Evolutionary conservation across 2,113 vertebrate species (phyloP), one percentile per base, ranked within the genome.

Genomic region (Prietella phreatophila): DNA sequence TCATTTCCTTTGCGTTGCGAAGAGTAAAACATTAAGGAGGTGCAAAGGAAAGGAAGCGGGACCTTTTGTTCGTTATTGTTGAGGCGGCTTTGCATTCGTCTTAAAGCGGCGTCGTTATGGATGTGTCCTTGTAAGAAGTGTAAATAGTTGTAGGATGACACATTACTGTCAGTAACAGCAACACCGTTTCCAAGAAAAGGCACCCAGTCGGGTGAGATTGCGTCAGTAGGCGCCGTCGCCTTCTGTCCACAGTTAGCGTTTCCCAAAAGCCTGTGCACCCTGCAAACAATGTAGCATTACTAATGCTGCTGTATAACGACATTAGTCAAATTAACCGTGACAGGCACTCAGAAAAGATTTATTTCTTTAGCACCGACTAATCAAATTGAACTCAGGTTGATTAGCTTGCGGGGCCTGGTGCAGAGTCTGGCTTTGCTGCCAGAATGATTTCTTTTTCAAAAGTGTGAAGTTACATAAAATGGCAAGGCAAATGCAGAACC

Each of bases 161-260:
- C 78, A 71, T 82, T 82, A 39, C 50, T 60, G 14, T 81, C 81
- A 65, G 39, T 76, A 87, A 83, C 81, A 76, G 86, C 67, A 47
- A 84, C 60, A 71, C n/a, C 14, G 56, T 87, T 83, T 87, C 81
- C 69, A 83, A 87, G 86, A 61, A 53, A 76, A 76, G 71, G 86
- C 81, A 76, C 69, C 86, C 86, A 83, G 69, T 81, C 50, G 69
- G 81, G 86, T 83, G 85, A 86, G 75, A 83, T 76, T 83, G 58
- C 86, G 71, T 87, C 81, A 83, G 86, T 87, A 56, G 69, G 82
- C 36, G 86, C 67, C 13, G 7, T 61, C 25, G 81, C 81, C 81
- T 83, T 87, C 86, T 87, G 86, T 87, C 86, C 58, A 47, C 86
- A 78, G 81, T 71, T 61, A 65, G 56, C 65, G 53, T 87, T 87